A percentile compares a stretch with the other conserved stretches of the same genome.
These are phyloP conservation scores for Alosa alosa DNA, from an alignment of 2,113 vertebrate species.

Conservation along the genomic window DNA sequence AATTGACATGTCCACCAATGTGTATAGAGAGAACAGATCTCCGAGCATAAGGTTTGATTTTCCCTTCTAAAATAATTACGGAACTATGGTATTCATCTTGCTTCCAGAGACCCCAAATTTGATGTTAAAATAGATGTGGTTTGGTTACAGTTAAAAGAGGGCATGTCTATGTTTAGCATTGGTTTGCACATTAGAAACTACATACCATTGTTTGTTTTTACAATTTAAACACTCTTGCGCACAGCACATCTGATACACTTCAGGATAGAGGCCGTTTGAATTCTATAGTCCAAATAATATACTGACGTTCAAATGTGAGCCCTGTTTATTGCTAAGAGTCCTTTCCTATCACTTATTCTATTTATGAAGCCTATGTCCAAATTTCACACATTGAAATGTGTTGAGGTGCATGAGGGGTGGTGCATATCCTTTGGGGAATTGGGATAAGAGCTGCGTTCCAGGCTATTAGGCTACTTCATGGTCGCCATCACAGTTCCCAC, in stretches of 20 bases:
- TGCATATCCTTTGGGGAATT: not conserved
- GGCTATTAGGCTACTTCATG: not conserved
- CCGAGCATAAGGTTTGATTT: slow-evolving; percentile 14
- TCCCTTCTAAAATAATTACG: slow-evolving; percentile 55
- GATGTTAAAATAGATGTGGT: slow-evolving; percentile 72
- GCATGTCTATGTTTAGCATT: slow-evolving; percentile 61
- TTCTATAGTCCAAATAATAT: slow-evolving; percentile 11
- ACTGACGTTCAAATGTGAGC: slow-evolving; percentile 39
- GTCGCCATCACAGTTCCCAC: not conserved
- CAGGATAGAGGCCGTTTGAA: slow-evolving; percentile 23
- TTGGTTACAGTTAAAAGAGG: slow-evolving; percentile 69
- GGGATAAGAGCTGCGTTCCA: not conserved
- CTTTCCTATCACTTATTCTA: not conserved
- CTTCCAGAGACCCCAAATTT: slow-evolving; percentile 67
- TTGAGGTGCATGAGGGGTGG: not conserved
- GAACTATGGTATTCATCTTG: slow-evolving; percentile 51
- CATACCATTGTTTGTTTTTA: slow-evolving; percentile 68
- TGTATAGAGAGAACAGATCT: not conserved
- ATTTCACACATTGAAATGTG: not conserved
- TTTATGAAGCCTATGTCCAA: not conserved
- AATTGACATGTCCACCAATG: not conserved
- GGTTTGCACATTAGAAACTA: slow-evolving; percentile 60
- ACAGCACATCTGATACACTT: slow-evolving; percentile 43
- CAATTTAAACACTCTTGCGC: slow-evolving; percentile 57
- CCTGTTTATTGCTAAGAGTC: slow-evolving; percentile 20